These are phyloP conservation scores for Scortum barcoo DNA, from an alignment of 2,113 vertebrate genomes.

Conservation along the genomic window DNA sequence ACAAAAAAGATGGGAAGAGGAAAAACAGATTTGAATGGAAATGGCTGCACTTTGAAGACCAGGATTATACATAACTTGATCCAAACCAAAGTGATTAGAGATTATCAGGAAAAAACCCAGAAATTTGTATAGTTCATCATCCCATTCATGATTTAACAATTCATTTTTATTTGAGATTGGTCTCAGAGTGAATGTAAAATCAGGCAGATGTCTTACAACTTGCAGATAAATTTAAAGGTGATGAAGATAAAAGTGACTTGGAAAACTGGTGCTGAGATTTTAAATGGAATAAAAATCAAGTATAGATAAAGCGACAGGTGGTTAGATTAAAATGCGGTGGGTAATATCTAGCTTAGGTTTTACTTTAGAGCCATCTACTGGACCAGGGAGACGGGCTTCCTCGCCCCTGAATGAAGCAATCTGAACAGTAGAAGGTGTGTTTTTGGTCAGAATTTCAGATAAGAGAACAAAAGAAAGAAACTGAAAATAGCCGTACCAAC, in stretches of 20 bases:
- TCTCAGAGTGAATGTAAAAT: background rate
- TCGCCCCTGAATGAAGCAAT: background rate
- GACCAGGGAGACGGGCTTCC: background rate
- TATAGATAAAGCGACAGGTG: background rate
- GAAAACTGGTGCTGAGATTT: background rate
- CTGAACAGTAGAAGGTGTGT: background rate
- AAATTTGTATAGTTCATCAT: background rate
- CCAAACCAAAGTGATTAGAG: background rate
- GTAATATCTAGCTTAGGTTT: background rate
- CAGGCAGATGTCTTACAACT: background rate
- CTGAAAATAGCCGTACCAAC: background rate
- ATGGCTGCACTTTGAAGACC: background rate
- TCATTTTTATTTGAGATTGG: background rate
- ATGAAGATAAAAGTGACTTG: background rate
- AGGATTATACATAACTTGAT: background rate
- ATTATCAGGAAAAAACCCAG: background rate
- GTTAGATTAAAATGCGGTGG: background rate
- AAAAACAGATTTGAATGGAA: background rate
- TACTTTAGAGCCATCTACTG: background rate
- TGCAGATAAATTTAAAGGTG: background rate
- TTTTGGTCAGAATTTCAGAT: background rate
- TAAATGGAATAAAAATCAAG: background rate
- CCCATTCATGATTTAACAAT: background rate
- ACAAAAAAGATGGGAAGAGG: slow-evolving; percentile 8
- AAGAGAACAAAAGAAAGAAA: background rate